phyloP scores from a whole-genome alignment of 35 echinoderm and acorn worm genomes.

The Acanthaster planci region DNA sequence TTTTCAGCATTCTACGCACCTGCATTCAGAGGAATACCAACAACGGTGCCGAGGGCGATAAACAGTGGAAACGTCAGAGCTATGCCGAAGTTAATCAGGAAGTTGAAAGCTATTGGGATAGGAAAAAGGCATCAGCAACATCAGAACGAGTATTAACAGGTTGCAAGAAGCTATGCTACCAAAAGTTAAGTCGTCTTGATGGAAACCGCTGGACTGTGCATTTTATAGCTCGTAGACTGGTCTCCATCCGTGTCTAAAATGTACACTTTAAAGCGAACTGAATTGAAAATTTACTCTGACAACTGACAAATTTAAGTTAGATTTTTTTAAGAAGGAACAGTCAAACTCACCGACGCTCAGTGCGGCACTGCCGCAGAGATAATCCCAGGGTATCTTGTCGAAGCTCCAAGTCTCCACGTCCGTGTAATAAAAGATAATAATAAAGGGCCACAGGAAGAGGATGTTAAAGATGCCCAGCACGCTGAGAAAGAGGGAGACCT shows the following conservation, averaged over 20 bases:
- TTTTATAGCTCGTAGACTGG: too few relatives aligned
- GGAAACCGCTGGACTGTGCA: too few relatives aligned
- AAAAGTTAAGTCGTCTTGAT: too few relatives aligned
- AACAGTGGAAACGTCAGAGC: constrained; percentile 88
- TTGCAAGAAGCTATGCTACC: too few relatives aligned
- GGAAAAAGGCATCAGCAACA: not conserved
- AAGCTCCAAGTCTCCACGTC: constrained; percentile 83
- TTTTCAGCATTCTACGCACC: too few relatives aligned
- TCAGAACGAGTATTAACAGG: not conserved
- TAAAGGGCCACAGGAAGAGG: constrained; percentile 79
- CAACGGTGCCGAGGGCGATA: constrained; percentile 85
- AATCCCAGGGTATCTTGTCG: constrained; percentile 93
- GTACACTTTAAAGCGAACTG: too few relatives aligned
- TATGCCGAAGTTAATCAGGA: constrained; percentile 92
- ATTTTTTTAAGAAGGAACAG: too few relatives aligned
- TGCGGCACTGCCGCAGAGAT: constrained; percentile 85
- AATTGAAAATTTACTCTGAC: too few relatives aligned
- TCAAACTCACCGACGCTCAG: constrained; percentile 73
- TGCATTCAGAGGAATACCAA: constrained; percentile 94
- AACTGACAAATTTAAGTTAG: too few relatives aligned
- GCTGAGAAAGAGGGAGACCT: constrained; percentile 86
- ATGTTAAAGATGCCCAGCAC: constrained; percentile 75
- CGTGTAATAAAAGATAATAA: constrained; percentile 81
- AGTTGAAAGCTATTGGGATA: constrained; percentile 82
- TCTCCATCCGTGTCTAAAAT: too few relatives aligned